These are phyloP conservation scores for Trachelus iudaicus DNA, from an alignment of 2,888 invertebrate genomes.

Conservation along the genomic window DNA sequence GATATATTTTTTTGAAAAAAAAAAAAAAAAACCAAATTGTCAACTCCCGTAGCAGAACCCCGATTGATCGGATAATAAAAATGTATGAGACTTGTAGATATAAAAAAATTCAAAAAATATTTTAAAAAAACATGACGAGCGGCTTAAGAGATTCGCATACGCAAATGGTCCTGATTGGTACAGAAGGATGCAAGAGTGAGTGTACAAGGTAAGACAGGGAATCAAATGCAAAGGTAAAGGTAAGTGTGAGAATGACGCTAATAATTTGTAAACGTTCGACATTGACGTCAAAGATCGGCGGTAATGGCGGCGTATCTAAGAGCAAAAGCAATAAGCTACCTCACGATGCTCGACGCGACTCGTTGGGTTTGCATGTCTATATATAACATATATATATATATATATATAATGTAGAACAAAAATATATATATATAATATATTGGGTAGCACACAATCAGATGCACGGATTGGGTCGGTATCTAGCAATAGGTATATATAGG, in stretches of 20 bases:
- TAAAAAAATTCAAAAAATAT: background rate
- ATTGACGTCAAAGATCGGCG: background rate
- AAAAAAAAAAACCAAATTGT: no score
- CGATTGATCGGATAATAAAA: background rate
- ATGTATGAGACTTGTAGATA: background rate
- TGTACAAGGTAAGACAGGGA: background rate
- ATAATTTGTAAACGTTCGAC: background rate
- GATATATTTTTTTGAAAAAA: background rate
- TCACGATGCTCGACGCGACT: background rate
- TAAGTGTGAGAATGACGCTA: background rate
- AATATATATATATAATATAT: background rate
- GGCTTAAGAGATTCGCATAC: background rate
- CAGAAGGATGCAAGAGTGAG: background rate
- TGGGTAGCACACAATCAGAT: background rate
- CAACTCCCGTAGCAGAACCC: background rate
- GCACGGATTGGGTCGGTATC: background rate
- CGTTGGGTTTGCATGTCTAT: constrained; percentile 13
- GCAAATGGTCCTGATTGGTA: background rate
- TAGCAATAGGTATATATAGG: background rate
- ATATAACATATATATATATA: background rate
- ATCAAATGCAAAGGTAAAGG: background rate
- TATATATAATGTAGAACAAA: no score
- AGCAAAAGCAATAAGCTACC: background rate
- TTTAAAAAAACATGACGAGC: background rate
- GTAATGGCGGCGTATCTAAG: background rate